A percentile compares a stretch with the other conserved stretches of the same genome.
phyloP scores from a whole-genome alignment of 1,140 invertebrate genomes.

The Mya arenaria region DNA sequence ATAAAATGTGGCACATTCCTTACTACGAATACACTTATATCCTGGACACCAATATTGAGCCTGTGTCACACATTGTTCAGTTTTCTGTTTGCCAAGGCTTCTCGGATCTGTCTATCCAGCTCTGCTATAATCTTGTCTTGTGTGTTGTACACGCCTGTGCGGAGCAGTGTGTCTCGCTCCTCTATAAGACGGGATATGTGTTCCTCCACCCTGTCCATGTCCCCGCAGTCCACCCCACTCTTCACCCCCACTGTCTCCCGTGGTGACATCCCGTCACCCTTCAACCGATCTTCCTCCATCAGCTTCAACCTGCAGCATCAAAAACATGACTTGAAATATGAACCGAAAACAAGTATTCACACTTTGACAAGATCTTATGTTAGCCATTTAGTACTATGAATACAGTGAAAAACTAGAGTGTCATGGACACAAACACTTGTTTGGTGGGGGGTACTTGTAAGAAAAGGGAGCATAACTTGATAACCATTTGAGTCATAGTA shows the following conservation, averaged over 20 bases:
- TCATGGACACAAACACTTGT: too few species aligned
- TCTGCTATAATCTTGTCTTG: constrained; percentile 81
- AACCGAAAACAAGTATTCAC: too few species aligned
- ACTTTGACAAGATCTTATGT: too few species aligned
- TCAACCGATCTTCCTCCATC: constrained; percentile 71
- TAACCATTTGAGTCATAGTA: too few species aligned
- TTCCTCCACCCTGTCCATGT: constrained; percentile 74
- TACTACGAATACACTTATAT: too few species aligned
- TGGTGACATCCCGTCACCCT: constrained; percentile 60
- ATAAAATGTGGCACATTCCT: too few species aligned
- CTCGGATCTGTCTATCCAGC: constrained; percentile 80
- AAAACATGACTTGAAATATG: too few species aligned
- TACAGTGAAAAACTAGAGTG: too few species aligned
- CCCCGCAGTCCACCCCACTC: constrained; percentile 62
- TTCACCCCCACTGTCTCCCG: constrained; percentile 45
- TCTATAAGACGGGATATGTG: constrained; percentile 80
- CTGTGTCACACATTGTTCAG: constrained; percentile 53
- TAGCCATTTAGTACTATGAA: too few species aligned
- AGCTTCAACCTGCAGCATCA: constrained; percentile 71
- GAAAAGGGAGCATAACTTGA: too few species aligned
- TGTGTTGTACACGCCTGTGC: constrained; percentile 81
- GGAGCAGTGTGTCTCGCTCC: constrained; percentile 80
- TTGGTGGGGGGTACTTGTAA: too few species aligned
- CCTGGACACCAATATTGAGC: too few species aligned
- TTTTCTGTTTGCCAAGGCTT: constrained; percentile 73